phyloP scores from a whole-genome alignment of 2,888 invertebrate genomes.

The Caenorhabditis panamensis region DNA sequence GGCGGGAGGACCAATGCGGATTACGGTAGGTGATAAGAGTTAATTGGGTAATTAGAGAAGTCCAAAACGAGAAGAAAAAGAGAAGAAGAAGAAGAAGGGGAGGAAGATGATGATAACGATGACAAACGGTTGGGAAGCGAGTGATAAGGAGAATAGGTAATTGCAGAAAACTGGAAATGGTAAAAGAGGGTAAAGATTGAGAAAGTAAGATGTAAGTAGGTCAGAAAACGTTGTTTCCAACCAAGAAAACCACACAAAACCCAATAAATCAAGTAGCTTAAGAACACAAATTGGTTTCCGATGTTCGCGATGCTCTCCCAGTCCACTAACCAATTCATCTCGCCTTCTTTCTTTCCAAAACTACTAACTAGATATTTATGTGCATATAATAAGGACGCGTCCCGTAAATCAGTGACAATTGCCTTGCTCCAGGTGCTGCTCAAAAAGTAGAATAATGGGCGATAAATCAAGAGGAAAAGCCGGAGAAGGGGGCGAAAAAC shows the following conservation, averaged over 20 bases:
- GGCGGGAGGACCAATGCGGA: constrained; percentile 16
- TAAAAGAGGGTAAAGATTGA: background rate
- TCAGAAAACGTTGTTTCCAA: background rate
- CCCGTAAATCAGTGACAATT: constrained; percentile 43
- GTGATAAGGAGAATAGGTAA: background rate
- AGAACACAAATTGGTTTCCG: constrained; percentile 51
- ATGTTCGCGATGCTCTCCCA: constrained; percentile 7
- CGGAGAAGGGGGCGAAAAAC: constrained; percentile 3
- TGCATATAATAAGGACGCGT: constrained; percentile 7
- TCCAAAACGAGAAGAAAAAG: constrained; percentile 21
- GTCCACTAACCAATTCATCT: constrained; percentile 1
- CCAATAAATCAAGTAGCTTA: constrained; percentile 17
- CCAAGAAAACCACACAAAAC: background rate
- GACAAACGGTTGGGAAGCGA: constrained; percentile 50
- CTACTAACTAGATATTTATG: constrained; percentile 38
- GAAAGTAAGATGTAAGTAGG: background rate
- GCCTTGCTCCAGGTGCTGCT: background rate
- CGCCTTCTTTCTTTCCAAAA: no score
- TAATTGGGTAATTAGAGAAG: constrained; percentile 28
- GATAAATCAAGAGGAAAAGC: constrained; percentile 48
- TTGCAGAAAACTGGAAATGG: background rate
- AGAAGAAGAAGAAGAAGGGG: no score
- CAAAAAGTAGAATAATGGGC: constrained; percentile 28
- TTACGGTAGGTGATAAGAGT: constrained; percentile 50
- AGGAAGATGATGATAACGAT: constrained; percentile 27